phyloP scores from a whole-genome alignment of 2,113 vertebrate genomes.

The Istiophorus platypterus region DNA sequence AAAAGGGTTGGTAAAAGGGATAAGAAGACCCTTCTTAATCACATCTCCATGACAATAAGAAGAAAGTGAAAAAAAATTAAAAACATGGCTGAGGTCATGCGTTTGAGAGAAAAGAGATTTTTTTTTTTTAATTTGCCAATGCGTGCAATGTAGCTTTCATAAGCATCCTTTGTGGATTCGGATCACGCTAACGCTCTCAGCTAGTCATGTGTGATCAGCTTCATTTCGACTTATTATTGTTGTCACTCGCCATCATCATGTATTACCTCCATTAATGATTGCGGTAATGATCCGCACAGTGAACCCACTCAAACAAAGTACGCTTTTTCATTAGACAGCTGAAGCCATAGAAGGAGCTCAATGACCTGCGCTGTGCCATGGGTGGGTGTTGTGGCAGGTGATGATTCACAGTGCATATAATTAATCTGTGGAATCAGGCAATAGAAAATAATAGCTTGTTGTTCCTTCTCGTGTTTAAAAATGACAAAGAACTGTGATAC shows the following conservation, averaged over 20 bases:
- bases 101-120: not conserved
- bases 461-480: conserved; percentile 44
- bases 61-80: not conserved
- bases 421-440: conserved; percentile 51
- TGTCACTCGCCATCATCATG: conserved; percentile 18
- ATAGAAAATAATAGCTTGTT: conserved; percentile 53
- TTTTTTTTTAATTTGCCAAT: not conserved
- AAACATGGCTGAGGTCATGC: not conserved
- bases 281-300: conserved; percentile 36
- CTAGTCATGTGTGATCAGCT: conserved; percentile 13
- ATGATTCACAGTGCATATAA: conserved; percentile 56
- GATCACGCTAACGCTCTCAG: not conserved
- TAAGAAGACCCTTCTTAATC: not conserved
- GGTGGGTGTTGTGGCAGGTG: conserved; percentile 23
- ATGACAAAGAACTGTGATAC: conserved; percentile 20
- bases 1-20: not conserved
- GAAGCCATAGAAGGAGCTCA: conserved; percentile 18
- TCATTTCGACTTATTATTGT: conserved; percentile 9
- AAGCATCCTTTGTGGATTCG: not conserved
- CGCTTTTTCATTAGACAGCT: conserved; percentile 52
- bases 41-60: not conserved
- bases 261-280: conserved; percentile 21
- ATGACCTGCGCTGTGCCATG: conserved; percentile 41
- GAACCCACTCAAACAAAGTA: conserved; percentile 43
- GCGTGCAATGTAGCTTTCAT: not conserved